Base-by-base conservation (phyloP, 53 echinoderm and acorn worm genomes). In the Henricia sp. region DNA sequence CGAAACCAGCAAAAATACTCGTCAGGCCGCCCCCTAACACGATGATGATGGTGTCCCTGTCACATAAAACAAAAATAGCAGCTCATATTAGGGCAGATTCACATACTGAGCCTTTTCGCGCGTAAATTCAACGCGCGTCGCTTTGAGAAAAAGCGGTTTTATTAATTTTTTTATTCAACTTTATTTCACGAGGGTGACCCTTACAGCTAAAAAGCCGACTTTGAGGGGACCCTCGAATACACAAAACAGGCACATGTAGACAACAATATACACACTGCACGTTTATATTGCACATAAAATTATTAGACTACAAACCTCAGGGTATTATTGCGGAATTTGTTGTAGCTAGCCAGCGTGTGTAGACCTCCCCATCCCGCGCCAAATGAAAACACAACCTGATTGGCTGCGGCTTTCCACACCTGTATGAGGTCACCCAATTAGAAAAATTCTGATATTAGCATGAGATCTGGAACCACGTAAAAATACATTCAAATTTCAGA, bases 361-460 rank as follows among this genome's bases (percentile, higher is more conserved):
- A 93, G 75, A 0, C 91, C 94, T 30, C 94, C 94, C 90, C 90
- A 95, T 52, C 95, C 95, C 17, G 92, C 95, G 28, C 92, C 87
- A 62, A 89, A 96, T 0, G 95, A 96, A 53, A 93, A 85, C 69
- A 95, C 93, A 2, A 93, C 95, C 60, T 95, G 95, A 87, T 95
- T 95, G 50, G 95, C 95, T 54, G 95, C 95, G 2, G 95, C 90
- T 6, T 87, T 84, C 95, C 95, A 92, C 54, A 95, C 95, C 95
- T 95, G 48, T 72, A 20, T 37, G 68, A 52, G 17, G 52, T 72
- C 72, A 72, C 34, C 64, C 32, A 52, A 11, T 52, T 3, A 35
- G 2, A 65, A 34, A 3, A 60, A 37, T 65, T 65, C 37, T 65
- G 37, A 37, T 17, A 10, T 54, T 8, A 65, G 30, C 13, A 65